These are phyloP conservation scores for Xiphias gladius DNA, from an alignment of 2,113 vertebrate species.

Conservation along the genomic window DNA sequence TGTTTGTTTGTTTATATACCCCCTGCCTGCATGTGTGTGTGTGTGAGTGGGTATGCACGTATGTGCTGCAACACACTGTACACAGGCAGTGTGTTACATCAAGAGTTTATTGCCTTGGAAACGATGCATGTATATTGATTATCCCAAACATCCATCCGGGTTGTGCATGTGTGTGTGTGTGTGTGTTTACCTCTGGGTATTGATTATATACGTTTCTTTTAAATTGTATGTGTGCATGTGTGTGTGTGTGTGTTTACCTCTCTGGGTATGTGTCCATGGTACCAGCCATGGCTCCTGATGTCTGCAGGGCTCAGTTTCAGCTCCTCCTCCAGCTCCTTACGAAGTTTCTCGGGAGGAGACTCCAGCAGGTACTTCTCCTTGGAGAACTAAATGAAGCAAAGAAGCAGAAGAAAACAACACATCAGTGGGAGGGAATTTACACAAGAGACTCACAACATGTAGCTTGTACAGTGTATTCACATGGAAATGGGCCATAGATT, in stretches of 20 bases:
- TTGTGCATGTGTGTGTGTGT: no score
- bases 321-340: constrained; percentile 97
- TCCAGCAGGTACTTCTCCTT: constrained; percentile 99
- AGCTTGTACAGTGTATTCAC: background rate
- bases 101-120: background rate
- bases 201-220: background rate
- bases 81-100: background rate
- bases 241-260: constrained; percentile 86
- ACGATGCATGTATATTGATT: background rate
- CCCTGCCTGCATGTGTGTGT: background rate
- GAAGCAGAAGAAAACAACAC: constrained; percentile 29
- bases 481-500: background rate
- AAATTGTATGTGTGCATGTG: background rate
- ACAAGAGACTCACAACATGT: background rate
- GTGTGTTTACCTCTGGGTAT: background rate
- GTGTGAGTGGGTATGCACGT: background rate
- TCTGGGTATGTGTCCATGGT: constrained; percentile 96
- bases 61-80: background rate
- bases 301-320: constrained; percentile 95
- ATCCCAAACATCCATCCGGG: constrained; percentile 12
- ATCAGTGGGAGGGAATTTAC: constrained; percentile 6
- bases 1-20: background rate
- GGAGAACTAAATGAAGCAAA: constrained; percentile 89
- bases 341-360: constrained; percentile 95
- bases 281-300: constrained; percentile 97